These are phyloP conservation scores for Ranitomeya imitator DNA, from an alignment of 2,113 vertebrate genomes.

Conservation along the genomic window DNA sequence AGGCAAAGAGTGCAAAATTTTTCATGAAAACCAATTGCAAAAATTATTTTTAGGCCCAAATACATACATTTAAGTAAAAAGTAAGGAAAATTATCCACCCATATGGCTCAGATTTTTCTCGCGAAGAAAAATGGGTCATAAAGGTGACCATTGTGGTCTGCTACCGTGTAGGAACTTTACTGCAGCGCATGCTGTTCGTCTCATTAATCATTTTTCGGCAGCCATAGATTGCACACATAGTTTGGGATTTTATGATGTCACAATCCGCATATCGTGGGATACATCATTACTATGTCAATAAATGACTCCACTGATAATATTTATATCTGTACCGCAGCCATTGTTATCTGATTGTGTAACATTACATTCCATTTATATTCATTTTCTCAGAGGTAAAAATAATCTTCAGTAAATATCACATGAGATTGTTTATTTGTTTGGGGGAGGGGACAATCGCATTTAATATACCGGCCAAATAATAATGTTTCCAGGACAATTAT, in stretches of 20 bases:
- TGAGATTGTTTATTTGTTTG: background rate
- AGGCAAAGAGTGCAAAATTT: too few species aligned
- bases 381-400: slow-evolving; percentile 10
- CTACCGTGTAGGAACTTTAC: too few species aligned
- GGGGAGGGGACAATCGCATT: background rate
- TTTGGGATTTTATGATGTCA: background rate
- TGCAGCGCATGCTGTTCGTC: too few species aligned
- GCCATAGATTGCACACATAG: background rate
- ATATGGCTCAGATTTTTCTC: too few species aligned
- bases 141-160: too few species aligned
- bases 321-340: background rate
- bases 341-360: background rate
- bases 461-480: background rate
- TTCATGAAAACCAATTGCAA: too few species aligned
- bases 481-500: background rate
- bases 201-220: background rate
- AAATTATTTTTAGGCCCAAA: too few species aligned
- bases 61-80: too few species aligned
- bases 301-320: background rate
- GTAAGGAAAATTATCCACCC: too few species aligned
- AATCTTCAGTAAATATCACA: background rate
- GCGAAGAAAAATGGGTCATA: too few species aligned
- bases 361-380: background rate
- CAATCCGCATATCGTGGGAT: background rate
- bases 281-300: background rate